These are phyloP conservation scores for Oscheius sp. DNA, from an alignment of 2,888 invertebrate genomes.

Conservation along the genomic window DNA sequence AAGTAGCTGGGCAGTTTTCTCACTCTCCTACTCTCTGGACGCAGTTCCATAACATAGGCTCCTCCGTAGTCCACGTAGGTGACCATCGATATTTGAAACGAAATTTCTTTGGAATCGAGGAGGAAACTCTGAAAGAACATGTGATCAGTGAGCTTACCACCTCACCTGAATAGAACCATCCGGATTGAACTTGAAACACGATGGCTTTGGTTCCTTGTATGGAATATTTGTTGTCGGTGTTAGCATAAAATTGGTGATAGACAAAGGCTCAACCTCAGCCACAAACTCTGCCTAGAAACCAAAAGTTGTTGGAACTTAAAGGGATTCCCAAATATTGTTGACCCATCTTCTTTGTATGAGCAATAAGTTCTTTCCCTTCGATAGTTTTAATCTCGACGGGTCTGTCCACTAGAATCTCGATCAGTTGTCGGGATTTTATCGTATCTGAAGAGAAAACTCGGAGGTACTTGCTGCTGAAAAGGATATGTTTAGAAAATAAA, in stretches of 20 bases:
- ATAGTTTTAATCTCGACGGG: not conserved
- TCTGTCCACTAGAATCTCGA: not conserved
- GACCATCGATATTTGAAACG: not conserved
- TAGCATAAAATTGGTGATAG: not conserved
- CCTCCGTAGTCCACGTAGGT: not conserved
- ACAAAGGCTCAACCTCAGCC: not conserved
- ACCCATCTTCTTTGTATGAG: not conserved
- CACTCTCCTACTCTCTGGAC: not conserved
- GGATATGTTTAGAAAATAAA: not conserved
- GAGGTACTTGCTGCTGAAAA: not conserved
- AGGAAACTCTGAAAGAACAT: too few species aligned
- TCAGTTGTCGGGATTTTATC: not conserved
- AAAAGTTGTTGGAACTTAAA: not conserved
- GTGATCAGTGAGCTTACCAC: too few species aligned
- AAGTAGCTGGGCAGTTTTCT: not conserved
- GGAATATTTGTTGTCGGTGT: not conserved
- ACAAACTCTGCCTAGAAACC: not conserved
- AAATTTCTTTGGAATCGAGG: not conserved
- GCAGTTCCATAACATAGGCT: slow-evolving; percentile 8
- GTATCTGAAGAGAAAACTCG: not conserved
- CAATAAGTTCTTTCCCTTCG: not conserved
- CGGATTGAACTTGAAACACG: too few species aligned
- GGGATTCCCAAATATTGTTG: not conserved
- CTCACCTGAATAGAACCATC: too few species aligned
- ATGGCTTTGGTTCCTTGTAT: too few species aligned